A percentile compares a stretch with the other conserved stretches of the same genome.
These are phyloP conservation scores for Ellobium chinense DNA, from an alignment of 2,888 invertebrate genomes.

Conservation along the genomic window DNA sequence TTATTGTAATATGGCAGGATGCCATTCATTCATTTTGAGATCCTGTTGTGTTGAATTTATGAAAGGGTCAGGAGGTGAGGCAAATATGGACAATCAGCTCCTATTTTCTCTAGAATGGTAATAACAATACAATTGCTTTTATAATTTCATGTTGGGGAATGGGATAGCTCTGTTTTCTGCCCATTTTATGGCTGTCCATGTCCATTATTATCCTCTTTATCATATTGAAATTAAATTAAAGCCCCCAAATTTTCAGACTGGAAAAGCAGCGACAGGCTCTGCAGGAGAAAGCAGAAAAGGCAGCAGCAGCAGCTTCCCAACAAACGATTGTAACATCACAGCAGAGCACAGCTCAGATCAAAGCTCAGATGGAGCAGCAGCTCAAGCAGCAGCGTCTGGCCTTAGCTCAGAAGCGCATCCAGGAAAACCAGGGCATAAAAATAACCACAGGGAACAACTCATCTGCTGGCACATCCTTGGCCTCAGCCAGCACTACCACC, in stretches of 20 bases:
- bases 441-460: slow-evolving; percentile 40
- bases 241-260: slow-evolving; percentile 66
- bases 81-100: too few species aligned
- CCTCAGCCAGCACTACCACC: slow-evolving; percentile 45
- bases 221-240: too few species aligned
- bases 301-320: slow-evolving; percentile 43
- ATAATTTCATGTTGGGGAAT: not conserved
- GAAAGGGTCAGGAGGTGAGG: too few species aligned
- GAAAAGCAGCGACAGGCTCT: slow-evolving; percentile 77
- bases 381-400: slow-evolving; percentile 92
- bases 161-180: too few species aligned
- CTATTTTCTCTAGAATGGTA: too few species aligned
- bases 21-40: too few species aligned
- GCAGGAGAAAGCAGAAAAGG: slow-evolving; percentile 76
- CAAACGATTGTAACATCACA: slow-evolving; percentile 48
- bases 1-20: too few species aligned
- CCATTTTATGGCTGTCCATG: too few species aligned
- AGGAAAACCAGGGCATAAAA: slow-evolving; percentile 52
- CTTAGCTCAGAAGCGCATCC: slow-evolving; percentile 89
- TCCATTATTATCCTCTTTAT: too few species aligned
- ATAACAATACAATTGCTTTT: not conserved
- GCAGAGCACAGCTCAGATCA: slow-evolving; percentile 77
- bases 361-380: slow-evolving; percentile 94
- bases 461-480: slow-evolving; percentile 24
- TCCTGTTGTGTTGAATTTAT: too few species aligned